A percentile compares a stretch with the other conserved stretches of the same genome.
Evolutionary conservation across 2,797 vertebrate species (phyloP).

Genomic region (Ateles fusciceps): DNA sequence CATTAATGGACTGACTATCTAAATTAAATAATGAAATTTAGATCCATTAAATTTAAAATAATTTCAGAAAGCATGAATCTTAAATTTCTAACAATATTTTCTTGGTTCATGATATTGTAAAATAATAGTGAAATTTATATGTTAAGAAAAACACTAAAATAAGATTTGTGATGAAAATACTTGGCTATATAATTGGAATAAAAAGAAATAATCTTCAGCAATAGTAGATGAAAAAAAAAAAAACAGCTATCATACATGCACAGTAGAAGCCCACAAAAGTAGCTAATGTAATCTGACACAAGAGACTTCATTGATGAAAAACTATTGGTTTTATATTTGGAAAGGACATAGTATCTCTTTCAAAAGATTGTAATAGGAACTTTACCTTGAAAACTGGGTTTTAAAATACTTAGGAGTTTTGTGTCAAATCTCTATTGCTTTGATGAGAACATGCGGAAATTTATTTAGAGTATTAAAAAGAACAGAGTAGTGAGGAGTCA

Average conservation of each 20-base stretch:
- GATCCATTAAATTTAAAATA: neutral
- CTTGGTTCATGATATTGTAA: neutral
- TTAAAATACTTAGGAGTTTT: neutral
- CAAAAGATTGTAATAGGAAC: neutral
- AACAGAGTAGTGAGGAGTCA: neutral
- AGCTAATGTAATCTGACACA: neutral
- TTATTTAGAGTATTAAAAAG: neutral
- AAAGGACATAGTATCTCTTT: neutral
- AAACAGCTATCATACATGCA: too few species aligned
- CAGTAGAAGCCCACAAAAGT: neutral
- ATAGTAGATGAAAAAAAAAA: neutral
- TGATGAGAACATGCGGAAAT: slow-evolving; percentile 30
- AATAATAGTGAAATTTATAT: neutral
- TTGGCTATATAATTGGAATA: neutral
- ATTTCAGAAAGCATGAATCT: neutral
- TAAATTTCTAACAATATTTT: neutral
- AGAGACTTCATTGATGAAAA: neutral
- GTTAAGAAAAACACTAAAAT: neutral
- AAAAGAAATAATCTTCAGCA: neutral
- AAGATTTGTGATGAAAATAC: neutral
- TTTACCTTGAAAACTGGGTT: slow-evolving; percentile 11
- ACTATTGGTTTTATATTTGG: neutral
- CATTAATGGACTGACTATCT: neutral
- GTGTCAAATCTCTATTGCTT: slow-evolving; percentile 21
- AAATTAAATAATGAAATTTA: neutral